Percentiles rank a stretch among this genome's conserved stretches.
These are phyloP conservation scores for Drosophila diplacantha DNA, from an alignment of 2,888 invertebrate genomes.

Conservation along the genomic window DNA sequence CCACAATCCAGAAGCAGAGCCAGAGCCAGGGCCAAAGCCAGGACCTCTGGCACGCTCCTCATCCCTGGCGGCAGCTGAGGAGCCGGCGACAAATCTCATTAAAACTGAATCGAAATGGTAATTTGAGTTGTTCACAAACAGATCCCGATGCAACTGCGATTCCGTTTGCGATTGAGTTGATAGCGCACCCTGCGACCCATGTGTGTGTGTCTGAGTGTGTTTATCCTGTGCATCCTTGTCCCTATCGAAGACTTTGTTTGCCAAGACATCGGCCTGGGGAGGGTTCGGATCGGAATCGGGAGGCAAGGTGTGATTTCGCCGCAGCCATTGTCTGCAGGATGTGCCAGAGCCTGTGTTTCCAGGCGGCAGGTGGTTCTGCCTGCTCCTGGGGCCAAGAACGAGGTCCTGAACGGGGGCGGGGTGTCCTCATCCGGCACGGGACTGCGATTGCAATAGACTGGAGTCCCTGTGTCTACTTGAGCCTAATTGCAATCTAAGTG, in stretches of 20 bases:
- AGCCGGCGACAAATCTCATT: slow-evolving; percentile 65
- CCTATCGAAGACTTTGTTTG: slow-evolving; percentile 57
- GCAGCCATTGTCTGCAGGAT: slow-evolving; percentile 37
- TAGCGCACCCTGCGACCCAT: slow-evolving; percentile 34
- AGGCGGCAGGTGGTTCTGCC: slow-evolving; percentile 60
- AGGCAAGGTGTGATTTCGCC: slow-evolving; percentile 68
- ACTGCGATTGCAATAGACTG: slow-evolving; percentile 20
- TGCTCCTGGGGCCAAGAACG: not conserved
- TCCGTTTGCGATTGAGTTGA: slow-evolving; percentile 55
- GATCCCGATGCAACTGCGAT: slow-evolving; percentile 49
- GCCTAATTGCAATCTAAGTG: slow-evolving; percentile 43
- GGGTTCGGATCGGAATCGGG: slow-evolving; percentile 3
- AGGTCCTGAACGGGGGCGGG: not conserved
- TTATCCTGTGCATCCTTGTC: slow-evolving; percentile 23
- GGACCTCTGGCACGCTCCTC: slow-evolving; percentile 38
- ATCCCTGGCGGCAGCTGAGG: slow-evolving; percentile 48
- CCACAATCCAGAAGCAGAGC: not conserved
- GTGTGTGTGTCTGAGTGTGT: slow-evolving; percentile 11
- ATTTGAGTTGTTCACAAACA: slow-evolving; percentile 70
- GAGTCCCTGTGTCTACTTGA: slow-evolving; percentile 30
- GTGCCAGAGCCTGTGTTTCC: slow-evolving; percentile 28
- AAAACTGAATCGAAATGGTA: slow-evolving; percentile 71
- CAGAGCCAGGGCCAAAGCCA: not conserved
- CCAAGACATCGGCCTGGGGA: slow-evolving; percentile 50
- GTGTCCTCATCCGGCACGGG: not conserved